Evolutionary conservation across 2,797 vertebrate species (phyloP).

Genomic region (Pampus argenteus): DNA sequence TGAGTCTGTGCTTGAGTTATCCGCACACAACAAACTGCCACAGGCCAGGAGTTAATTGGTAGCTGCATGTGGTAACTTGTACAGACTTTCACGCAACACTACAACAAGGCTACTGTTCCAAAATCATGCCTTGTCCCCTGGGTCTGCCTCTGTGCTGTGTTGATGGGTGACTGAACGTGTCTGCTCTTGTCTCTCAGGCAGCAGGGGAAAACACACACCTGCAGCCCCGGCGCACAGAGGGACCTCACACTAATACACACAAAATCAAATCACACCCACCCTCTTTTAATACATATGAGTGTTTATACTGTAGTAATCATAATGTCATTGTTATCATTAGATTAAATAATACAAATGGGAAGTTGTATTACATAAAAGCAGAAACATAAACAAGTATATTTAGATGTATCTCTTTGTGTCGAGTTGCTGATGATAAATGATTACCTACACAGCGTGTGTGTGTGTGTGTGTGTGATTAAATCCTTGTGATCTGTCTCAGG

Average conservation of each 20-base stretch:
- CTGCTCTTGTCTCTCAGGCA: slow-evolving; percentile 79
- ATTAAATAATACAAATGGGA: neutral
- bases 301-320: neutral
- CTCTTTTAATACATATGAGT: slow-evolving; percentile 11
- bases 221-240: slow-evolving; percentile 52
- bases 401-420: neutral
- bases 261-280: neutral
- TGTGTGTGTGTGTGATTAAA: neutral
- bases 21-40: slow-evolving; percentile 43
- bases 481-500: slow-evolving; percentile 29
- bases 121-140: slow-evolving; percentile 56
- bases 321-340: neutral
- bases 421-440: neutral
- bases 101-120: slow-evolving; percentile 63
- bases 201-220: slow-evolving; percentile 71
- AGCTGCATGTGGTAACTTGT: slow-evolving; percentile 69
- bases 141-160: slow-evolving; percentile 58
- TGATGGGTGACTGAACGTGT: slow-evolving; percentile 76
- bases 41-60: slow-evolving; percentile 75
- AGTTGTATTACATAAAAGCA: neutral
- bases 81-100: slow-evolving; percentile 38
- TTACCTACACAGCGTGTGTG: neutral
- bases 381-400: neutral
- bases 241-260: slow-evolving; percentile 38
- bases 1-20: slow-evolving; percentile 12